phyloP scores from a whole-genome alignment of 2,888 invertebrate species.

The Dendrolimus pini region DNA sequence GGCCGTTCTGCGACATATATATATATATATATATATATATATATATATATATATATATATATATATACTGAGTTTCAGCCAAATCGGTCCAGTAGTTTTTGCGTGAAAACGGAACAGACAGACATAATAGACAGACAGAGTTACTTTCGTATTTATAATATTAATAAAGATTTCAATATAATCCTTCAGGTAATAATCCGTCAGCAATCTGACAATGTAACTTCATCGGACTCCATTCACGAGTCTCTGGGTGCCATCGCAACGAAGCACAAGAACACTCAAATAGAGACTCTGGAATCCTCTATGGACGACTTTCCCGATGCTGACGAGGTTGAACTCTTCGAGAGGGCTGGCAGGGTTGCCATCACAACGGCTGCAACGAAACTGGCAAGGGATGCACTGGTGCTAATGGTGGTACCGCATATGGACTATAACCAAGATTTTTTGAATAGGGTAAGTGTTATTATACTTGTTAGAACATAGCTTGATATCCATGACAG shows the following conservation, averaged over 20 bases:
- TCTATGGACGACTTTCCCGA: background rate
- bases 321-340: background rate
- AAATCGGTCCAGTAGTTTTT: too few relatives aligned
- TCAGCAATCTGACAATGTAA: background rate
- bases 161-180: too few relatives aligned
- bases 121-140: too few relatives aligned
- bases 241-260: background rate
- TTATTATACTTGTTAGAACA: background rate
- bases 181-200: background rate
- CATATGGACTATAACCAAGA: constrained; percentile 85
- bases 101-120: too few relatives aligned
- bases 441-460: constrained; percentile 89
- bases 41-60: too few relatives aligned
- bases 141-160: too few relatives aligned
- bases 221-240: background rate
- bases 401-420: constrained; percentile 82
- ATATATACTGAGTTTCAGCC: too few relatives aligned
- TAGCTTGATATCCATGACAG: background rate
- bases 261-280: background rate
- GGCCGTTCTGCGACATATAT: too few relatives aligned
- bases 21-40: too few relatives aligned
- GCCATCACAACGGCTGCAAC: constrained; percentile 9
- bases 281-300: background rate
- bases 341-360: background rate
- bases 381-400: constrained; percentile 81